A percentile compares a stretch with the other conserved stretches of the same genome.
Conservation (phyloP, 2,113 vertebrate species). For the Boulengeromyrus knoepffleri region DNA sequence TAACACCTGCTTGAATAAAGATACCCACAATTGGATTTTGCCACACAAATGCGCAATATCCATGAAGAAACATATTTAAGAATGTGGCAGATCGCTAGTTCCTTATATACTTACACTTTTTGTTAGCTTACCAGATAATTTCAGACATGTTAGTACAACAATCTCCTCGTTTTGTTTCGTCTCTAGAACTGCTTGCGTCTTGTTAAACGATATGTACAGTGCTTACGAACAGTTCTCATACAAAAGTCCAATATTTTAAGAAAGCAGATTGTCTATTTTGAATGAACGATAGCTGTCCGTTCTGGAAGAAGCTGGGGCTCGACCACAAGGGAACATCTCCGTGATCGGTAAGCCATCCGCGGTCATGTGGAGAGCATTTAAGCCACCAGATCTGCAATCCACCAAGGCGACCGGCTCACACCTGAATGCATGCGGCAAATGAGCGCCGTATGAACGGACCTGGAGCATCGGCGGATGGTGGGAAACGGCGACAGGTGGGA, state of each 20-base stretch:
- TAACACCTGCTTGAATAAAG: not conserved
- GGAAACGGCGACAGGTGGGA: conserved; percentile 39
- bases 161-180: not conserved
- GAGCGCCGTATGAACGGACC: conserved; percentile 27
- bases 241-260: conserved; percentile 9
- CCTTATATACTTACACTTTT: not conserved
- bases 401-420: conserved; percentile 20
- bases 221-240: not conserved
- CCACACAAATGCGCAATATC: not conserved
- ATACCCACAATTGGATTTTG: not conserved
- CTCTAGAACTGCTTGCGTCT: not conserved
- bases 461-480: conserved; percentile 25
- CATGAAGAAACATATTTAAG: not conserved
- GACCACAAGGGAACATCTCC: conserved; percentile 21
- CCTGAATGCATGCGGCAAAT: conserved; percentile 32
- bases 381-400: conserved; percentile 20
- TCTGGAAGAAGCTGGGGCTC: conserved; percentile 20
- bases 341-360: conserved; percentile 20
- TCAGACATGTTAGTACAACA: not conserved
- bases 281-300: conserved; percentile 26
- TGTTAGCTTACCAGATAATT: not conserved
- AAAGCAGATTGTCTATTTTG: conserved; percentile 40
- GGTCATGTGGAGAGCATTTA: conserved; percentile 11
- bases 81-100: not conserved
- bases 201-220: not conserved